Conservation (phyloP, 1,140 invertebrate genomes). For the Zaprionus davidi region DNA sequence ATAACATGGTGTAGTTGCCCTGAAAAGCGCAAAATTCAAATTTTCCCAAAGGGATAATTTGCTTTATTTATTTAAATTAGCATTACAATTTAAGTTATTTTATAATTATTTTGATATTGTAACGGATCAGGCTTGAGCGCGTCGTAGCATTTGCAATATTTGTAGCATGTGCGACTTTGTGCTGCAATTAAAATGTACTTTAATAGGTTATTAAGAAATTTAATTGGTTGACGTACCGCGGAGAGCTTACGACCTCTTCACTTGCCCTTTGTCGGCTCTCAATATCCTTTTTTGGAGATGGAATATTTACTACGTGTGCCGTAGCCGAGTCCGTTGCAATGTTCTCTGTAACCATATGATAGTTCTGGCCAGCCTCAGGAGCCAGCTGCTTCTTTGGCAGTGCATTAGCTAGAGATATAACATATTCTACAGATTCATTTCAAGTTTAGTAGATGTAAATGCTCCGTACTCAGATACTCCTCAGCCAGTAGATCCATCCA, state of each 20-base stretch:
- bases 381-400: constrained; percentile 37
- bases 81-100: background rate
- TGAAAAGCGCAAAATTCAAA: background rate
- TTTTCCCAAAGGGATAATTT: background rate
- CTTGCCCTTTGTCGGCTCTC: constrained; percentile 57
- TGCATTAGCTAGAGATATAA: constrained; percentile 9
- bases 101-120: background rate
- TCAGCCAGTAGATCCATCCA: constrained; percentile 51
- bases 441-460: background rate
- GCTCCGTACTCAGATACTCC: constrained; percentile 52
- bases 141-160: constrained; percentile 59
- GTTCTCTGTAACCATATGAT: constrained; percentile 27
- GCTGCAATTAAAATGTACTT: constrained; percentile 21
- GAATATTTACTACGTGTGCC: constrained; percentile 31
- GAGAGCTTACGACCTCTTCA: constrained; percentile 23
- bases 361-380: constrained; percentile 24
- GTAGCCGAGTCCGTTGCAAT: constrained; percentile 12
- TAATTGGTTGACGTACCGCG: constrained; percentile 39
- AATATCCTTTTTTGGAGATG: constrained; percentile 52
- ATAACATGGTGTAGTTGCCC: background rate
- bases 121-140: constrained; percentile 31
- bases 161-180: constrained; percentile 58
- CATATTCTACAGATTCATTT: background rate
- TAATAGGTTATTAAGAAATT: background rate
- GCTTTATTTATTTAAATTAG: background rate